phyloP scores from a whole-genome alignment of 1,140 invertebrate genomes.

The Neomicropteryx cornuta region DNA sequence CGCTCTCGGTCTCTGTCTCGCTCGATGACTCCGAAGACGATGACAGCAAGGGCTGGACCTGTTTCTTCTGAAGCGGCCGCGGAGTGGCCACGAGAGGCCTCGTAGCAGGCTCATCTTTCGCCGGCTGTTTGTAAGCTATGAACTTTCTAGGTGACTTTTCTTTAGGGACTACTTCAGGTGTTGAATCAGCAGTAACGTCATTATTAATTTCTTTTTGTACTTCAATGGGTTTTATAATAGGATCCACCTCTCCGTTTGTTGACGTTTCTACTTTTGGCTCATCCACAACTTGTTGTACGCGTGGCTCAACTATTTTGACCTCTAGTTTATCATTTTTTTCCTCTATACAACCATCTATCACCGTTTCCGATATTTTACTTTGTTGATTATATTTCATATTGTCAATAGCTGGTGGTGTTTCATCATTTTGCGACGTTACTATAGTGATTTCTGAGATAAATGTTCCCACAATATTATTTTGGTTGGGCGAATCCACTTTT shows the following conservation, averaged over 20 bases:
- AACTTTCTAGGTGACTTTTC: slow-evolving; percentile 1
- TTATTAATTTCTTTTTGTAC: not conserved
- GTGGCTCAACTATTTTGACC: too few species aligned
- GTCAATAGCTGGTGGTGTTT: not conserved
- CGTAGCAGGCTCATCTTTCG: slow-evolving; percentile 41
- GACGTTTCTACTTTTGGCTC: slow-evolving; percentile 4
- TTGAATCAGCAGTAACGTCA: not conserved
- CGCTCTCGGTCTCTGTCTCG: slow-evolving; percentile 23
- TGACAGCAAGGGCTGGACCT: slow-evolving; percentile 27
- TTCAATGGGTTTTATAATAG: not conserved
- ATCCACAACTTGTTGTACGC: slow-evolving; percentile 15
- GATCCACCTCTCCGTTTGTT: slow-evolving; percentile 2
- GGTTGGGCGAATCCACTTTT: too few species aligned
- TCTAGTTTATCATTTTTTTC: too few species aligned
- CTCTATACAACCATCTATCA: too few species aligned
- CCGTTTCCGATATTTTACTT: not conserved
- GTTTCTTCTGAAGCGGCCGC: slow-evolving; percentile 42
- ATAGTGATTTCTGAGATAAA: too few species aligned
- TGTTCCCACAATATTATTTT: too few species aligned
- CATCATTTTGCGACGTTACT: slow-evolving; percentile 2
- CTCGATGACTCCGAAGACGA: slow-evolving; percentile 31
- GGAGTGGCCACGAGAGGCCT: slow-evolving; percentile 44
- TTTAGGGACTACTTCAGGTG: not conserved
- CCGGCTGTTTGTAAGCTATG: slow-evolving; percentile 14
- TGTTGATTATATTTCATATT: slow-evolving; percentile 6